Evolutionary conservation across 2,113 vertebrate genomes (phyloP).

Genomic region (Leuciscus idus): DNA sequence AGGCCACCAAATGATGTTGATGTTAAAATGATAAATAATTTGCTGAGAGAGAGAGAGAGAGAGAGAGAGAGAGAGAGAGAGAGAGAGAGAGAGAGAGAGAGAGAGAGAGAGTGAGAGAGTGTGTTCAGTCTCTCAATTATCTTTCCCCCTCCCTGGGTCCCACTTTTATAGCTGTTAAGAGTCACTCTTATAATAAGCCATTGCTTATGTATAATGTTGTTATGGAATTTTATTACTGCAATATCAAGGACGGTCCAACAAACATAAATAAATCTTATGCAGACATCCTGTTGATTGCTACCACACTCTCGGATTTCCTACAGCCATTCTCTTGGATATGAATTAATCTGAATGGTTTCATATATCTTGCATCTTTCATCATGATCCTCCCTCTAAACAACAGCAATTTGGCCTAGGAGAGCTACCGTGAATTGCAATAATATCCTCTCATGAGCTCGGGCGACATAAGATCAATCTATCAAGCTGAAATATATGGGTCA

Average conservation of each 20-base stretch:
- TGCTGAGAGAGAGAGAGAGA: background rate
- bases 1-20: background rate
- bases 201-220: background rate
- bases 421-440: background rate
- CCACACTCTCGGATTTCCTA: background rate
- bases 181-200: background rate
- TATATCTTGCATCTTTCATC: background rate
- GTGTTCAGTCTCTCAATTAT: conserved; percentile 18
- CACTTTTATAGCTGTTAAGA: conserved; percentile 14
- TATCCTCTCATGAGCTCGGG: background rate
- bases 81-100: too few relatives aligned
- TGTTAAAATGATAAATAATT: conserved; percentile 16
- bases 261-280: background rate
- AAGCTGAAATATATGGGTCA: background rate
- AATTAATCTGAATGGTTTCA: background rate
- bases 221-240: background rate
- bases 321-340: background rate
- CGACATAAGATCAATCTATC: conserved; percentile 9
- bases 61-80: too few relatives aligned
- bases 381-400: background rate
- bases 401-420: background rate
- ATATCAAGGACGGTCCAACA: background rate
- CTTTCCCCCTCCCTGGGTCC: background rate
- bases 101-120: too few relatives aligned
- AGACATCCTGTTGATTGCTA: background rate